These are phyloP conservation scores for Drosophila greeni DNA, from an alignment of 2,888 invertebrate genomes.

Conservation along the genomic window DNA sequence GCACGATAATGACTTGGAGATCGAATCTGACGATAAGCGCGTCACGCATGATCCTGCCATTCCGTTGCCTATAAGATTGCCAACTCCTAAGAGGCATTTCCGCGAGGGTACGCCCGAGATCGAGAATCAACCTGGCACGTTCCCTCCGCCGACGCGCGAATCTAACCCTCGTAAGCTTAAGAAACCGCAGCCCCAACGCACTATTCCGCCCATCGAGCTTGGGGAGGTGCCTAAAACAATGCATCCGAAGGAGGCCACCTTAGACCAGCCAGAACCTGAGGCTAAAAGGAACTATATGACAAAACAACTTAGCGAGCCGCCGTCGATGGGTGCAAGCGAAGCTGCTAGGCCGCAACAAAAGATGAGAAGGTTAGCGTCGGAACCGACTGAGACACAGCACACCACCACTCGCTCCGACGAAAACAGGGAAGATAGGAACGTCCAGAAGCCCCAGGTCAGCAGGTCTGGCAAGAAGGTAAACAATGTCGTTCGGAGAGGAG, in stretches of 20 bases:
- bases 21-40: conserved; percentile 3
- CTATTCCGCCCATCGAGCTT: conserved; percentile 3
- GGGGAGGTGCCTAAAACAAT: not conserved
- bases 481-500: conserved; percentile 12
- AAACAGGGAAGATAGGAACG: not conserved
- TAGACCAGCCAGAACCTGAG: not conserved
- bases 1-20: not conserved
- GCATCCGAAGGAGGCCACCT: not conserved
- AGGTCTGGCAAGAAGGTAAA: not conserved
- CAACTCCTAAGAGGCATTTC: not conserved
- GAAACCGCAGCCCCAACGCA: not conserved
- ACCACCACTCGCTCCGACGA: not conserved
- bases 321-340: not conserved
- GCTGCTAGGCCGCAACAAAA: not conserved
- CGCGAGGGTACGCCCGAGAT: conserved; percentile 20
- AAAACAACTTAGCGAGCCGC: not conserved
- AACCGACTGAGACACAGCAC: not conserved
- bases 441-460: not conserved
- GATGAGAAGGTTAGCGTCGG: not conserved
- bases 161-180: conserved; percentile 1
- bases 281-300: not conserved
- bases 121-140: conserved; percentile 2
- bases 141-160: conserved; percentile 17
- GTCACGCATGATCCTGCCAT: not conserved
- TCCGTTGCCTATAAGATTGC: not conserved